Base-by-base conservation (phyloP, 2,113 vertebrate genomes). In the Percina caprodes region DNA sequence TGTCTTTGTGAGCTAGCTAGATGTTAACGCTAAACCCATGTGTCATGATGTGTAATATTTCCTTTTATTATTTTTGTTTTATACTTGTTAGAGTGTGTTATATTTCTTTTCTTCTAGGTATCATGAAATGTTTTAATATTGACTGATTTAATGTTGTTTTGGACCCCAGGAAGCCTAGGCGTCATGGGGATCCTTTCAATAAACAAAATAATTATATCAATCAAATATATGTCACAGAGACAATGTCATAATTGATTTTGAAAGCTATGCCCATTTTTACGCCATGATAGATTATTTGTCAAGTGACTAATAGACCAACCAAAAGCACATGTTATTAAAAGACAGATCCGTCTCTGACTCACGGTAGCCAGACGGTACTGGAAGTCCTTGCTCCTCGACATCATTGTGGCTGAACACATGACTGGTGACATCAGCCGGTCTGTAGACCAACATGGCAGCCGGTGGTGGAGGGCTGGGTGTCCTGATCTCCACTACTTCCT, bases 341-440 rank as follows among this genome's bases (percentile, higher is more conserved):
- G 26, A 54, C 14, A 46, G 45, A 56, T 45, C 0, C 11, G 11
- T 52, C 1, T 51, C 2, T 46, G 52, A 92, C 89, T 91, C 76
- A 95, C 94, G 71, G 72, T 90, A 94, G 46, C 69, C 77, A 0
- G 82, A 73, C 6, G 86, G 88, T 1, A 81, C 80, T 5, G 84
- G 90, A 60, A 86, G 80, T 56, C 80, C 86, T 23, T n/a, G 89
- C 52, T 91, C 89, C 68, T 92, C 88, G 4, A 94, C 88, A 9
- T 93, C 88, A 56, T 95, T 95, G 74, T 83, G 84, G 16, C 65
- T 86, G 52, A 92, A 87, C 14, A 89, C 81, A n/a, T 82, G 87
- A 68, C 79, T 52, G 46, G 55, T 79, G 78, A 82, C 83, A 7
- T 89, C 91, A 54, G 56, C 79, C 0, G 87, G 83, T 77, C 86